These are phyloP conservation scores for Atrichornis clamosus DNA, from an alignment of 2,113 vertebrate species.

Conservation along the genomic window DNA sequence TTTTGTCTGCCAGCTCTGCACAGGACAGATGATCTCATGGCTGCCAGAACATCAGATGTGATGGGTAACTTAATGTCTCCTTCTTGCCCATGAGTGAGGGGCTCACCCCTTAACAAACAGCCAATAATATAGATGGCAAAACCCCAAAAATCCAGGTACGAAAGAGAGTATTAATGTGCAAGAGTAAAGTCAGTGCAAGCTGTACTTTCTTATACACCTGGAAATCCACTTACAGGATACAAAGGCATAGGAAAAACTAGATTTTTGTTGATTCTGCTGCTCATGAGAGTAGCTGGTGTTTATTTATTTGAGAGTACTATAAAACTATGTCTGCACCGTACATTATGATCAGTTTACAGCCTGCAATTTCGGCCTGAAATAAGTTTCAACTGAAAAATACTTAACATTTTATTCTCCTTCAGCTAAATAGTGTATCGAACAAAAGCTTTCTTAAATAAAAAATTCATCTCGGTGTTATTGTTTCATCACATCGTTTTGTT, in stretches of 20 bases:
- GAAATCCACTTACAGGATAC: background rate
- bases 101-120: background rate
- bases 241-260: background rate
- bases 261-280: background rate
- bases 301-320: background rate
- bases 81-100: background rate
- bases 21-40: background rate
- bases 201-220: background rate
- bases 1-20: background rate
- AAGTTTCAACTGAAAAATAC: background rate
- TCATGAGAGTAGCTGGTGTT: background rate
- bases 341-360: background rate
- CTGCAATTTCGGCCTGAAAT: background rate
- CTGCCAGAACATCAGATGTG: background rate
- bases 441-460: background rate
- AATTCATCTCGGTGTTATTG: background rate
- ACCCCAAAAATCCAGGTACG: background rate
- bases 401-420: background rate
- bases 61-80: background rate
- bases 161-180: background rate
- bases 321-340: background rate
- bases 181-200: background rate
- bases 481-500: accelerated
- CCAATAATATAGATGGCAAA: background rate
- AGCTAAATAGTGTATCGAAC: background rate